Evolutionary conservation across 2,888 invertebrate genomes (phyloP).

Genomic region (Drosophila anomelani): DNA sequence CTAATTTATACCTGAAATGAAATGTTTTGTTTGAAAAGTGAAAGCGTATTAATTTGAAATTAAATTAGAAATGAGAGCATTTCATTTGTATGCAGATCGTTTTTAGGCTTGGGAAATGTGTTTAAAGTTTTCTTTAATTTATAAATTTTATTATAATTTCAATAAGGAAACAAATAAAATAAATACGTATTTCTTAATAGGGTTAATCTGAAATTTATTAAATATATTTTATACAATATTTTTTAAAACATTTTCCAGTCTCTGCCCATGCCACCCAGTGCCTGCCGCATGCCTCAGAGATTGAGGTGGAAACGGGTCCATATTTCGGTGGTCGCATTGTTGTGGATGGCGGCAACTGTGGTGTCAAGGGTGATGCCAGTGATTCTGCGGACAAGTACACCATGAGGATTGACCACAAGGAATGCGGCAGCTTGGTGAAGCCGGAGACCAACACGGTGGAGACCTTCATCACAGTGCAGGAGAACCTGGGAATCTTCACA

Average conservation of each 20-base stretch:
- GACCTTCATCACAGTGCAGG: slow-evolving; percentile 93
- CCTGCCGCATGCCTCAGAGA: slow-evolving; percentile 91
- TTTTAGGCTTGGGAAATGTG: background rate
- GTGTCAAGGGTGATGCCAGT: slow-evolving; percentile 90
- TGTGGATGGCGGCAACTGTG: slow-evolving; percentile 89
- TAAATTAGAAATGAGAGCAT: slow-evolving; percentile 3
- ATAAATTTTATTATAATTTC: background rate
- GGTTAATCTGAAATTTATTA: background rate
- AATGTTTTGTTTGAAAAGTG: slow-evolving; percentile 1
- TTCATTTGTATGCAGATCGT: slow-evolving; percentile 9
- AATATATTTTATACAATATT: background rate
- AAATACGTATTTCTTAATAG: too few species aligned
- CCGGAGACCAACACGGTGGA: slow-evolving; percentile 90
- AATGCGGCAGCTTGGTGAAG: slow-evolving; percentile 91
- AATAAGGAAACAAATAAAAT: too few species aligned
- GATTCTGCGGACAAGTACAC: slow-evolving; percentile 91
- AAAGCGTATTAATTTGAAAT: slow-evolving; percentile 21
- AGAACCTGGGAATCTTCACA: slow-evolving; percentile 92
- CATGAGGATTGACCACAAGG: slow-evolving; percentile 90
- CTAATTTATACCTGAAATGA: background rate
- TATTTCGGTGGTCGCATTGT: slow-evolving; percentile 92
- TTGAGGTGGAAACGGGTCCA: slow-evolving; percentile 93
- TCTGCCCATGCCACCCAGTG: slow-evolving; percentile 90
- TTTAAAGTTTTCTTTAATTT: background rate
- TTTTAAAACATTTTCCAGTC: background rate